Evolutionary conservation across 2,113 vertebrate species (phyloP), one percentile per base, ranked within the genome.

Genomic region (Pseudorasbora parva): DNA sequence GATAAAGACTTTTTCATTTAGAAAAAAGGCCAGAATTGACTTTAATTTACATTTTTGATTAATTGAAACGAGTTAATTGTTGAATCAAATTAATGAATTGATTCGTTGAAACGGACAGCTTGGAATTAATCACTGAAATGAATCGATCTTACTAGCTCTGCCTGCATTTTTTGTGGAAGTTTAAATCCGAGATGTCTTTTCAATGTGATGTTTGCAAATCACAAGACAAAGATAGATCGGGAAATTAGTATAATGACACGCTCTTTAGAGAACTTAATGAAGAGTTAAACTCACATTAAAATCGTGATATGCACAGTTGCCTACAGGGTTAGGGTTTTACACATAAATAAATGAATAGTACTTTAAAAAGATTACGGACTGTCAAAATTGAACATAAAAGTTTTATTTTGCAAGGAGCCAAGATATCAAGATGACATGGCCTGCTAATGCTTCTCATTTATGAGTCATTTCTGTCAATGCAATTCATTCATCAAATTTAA

Each of bases 261-360:
- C 68, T 72, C n/a, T 72, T 72, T 72, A 72, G n/a, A 72, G 21
- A 45, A 72, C 68, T 23, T 45, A 72, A 72, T 72, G 68, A 41
- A 45, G 41, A 72, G 41, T 45, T 71, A 71, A 71, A 71, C 45
- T 8, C n/a, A 23, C 21, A 23, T 45, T 71, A 14, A 45, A 72
- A 25, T 23, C 5, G 12, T 72, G 64, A 68, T 45, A 23, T 43
- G 12, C 41, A 72, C 41, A 14, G n/a, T 72, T 45, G n/a, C 68
- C 23, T 45, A 23, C 45, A 72, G n/a, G 21, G 21, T 23, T 23
- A 71, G 37, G 6, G 41, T 47, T 72, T 43, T 43, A 8, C 5
- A 23, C 68, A 43, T 71, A 23, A 71, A 23, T 71, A 45, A 71
- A 71, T 23, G 21, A 45, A 14, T 72, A 72, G 64, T n/a, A 41